Base-by-base conservation (phyloP, 2,888 invertebrate genomes). In the Colletes collaris region DNA sequence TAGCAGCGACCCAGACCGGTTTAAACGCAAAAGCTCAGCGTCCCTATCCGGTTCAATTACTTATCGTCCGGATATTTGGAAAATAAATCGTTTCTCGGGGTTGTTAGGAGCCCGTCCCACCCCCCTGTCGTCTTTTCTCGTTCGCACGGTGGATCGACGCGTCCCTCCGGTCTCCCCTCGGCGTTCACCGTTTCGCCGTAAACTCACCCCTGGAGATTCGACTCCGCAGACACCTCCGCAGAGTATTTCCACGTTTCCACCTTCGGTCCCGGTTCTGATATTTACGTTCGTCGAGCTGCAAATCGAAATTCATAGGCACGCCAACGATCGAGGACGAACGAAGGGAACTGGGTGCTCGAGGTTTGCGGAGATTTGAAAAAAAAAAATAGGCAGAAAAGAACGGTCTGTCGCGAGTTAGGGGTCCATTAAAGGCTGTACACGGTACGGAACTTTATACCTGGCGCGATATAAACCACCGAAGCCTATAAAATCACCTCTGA, bases 361-460 rank as follows among this genome's bases (percentile, higher is more conserved):
- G 13, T 40, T 16, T 2, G 8, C 13, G 3, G 27, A n/a, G 55
- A 19, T 62, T 40, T 46, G 8, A 4, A 40, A 37, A 53, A 27
- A 27, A 16, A 44, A 19, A 19, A 5, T 40, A 11, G 4, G 35
- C 27, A 27, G 11, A 37, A 40, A 64, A 60, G 11, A 62, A n/a
- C 49, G 40, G 6, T 52, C 50, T 44, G 53, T 79, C 74, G 68
- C 62, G 53, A 73, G 55, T 50, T 63, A 46, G 37, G 19, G 5
- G 58, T 52, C 81, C 87, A 89, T 91, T 91, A 92, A 90, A 81
- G 84, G 78, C 66, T 10, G 75, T 88, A 90, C 90, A 90, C 85
- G 91, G 82, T 86, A 89, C 81, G 82, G 88, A 87, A 88, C 90
- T 92, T 92, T 91, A 91, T 92, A 92, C 92, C 91, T 90, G 91